phyloP scores from a whole-genome alignment of 2,113 vertebrate species.

The Cebus imitator region DNA sequence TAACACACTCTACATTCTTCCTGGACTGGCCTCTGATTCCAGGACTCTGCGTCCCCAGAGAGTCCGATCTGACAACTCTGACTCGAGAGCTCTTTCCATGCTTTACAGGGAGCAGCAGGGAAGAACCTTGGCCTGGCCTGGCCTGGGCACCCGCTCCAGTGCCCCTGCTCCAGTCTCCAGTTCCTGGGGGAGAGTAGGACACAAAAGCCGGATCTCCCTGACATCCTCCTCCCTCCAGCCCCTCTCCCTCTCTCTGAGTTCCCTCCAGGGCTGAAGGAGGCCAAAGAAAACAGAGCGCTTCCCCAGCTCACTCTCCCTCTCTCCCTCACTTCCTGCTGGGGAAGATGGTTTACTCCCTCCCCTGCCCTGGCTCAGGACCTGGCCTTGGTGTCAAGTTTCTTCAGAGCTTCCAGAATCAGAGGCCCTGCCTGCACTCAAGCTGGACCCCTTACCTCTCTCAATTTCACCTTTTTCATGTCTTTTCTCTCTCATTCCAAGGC shows the following conservation, averaged over 20 bases:
- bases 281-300: constrained; percentile 79
- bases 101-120: not conserved
- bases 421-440: constrained; percentile 43
- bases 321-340: constrained; percentile 72
- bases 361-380: constrained; percentile 57
- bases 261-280: constrained; percentile 67
- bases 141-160: not conserved
- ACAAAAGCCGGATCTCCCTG: constrained; percentile 60
- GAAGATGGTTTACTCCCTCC: constrained; percentile 69
- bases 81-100: not conserved
- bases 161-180: not conserved
- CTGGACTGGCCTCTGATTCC: not conserved
- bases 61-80: too few species aligned
- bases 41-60: not conserved
- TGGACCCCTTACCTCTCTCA: constrained; percentile 36
- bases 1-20: not conserved
- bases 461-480: not conserved
- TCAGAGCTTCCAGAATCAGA: constrained; percentile 37
- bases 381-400: constrained; percentile 74
- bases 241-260: constrained; percentile 46
- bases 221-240: constrained; percentile 50
- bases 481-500: not conserved
- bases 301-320: constrained; percentile 56
- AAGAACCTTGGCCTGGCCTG: constrained; percentile 3
- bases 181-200: constrained; percentile 40